Conservation (phyloP, 2,888 invertebrate genomes). For the Apocheima hispidaria region DNA sequence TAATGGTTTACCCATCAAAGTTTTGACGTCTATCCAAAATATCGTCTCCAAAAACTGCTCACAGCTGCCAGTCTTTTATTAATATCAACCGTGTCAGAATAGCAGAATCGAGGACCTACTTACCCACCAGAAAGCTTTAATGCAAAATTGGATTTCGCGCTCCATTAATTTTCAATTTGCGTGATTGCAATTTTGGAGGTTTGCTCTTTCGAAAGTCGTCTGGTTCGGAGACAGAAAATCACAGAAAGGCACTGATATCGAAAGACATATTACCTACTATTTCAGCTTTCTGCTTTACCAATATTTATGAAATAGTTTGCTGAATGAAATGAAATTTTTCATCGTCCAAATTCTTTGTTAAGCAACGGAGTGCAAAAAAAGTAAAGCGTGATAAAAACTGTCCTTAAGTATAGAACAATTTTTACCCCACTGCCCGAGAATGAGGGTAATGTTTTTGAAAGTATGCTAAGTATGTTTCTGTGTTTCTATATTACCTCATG, state of each 20-base stretch:
- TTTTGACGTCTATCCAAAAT: conserved; percentile 20
- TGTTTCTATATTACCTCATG: too few species aligned
- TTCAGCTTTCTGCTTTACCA: conserved; percentile 31
- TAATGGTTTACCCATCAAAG: neutral
- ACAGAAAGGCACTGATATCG: conserved; percentile 76
- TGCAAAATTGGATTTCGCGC: conserved; percentile 84
- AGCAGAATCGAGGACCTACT: conserved; percentile 63
- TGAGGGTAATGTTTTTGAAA: too few species aligned
- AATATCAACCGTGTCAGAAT: conserved; percentile 51
- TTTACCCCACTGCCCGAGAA: too few species aligned
- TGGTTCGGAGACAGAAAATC: conserved; percentile 75
- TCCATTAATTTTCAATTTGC: conserved; percentile 86
- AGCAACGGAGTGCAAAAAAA: neutral
- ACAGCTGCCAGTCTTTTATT: conserved; percentile 39
- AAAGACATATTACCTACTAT: conserved; percentile 73
- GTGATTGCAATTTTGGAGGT: conserved; percentile 85
- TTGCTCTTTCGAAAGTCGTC: conserved; percentile 77
- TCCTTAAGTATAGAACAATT: too few species aligned
- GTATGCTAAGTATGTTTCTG: too few species aligned
- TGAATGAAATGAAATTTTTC: neutral
- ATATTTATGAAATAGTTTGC: conserved; percentile 35
- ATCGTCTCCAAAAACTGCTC: conserved; percentile 31
- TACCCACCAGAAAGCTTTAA: conserved; percentile 76
- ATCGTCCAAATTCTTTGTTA: neutral
- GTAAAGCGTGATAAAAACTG: neutral